These are phyloP conservation scores for Zenarchopterus dispar DNA, from an alignment of 2,797 vertebrate genomes.

Conservation along the genomic window DNA sequence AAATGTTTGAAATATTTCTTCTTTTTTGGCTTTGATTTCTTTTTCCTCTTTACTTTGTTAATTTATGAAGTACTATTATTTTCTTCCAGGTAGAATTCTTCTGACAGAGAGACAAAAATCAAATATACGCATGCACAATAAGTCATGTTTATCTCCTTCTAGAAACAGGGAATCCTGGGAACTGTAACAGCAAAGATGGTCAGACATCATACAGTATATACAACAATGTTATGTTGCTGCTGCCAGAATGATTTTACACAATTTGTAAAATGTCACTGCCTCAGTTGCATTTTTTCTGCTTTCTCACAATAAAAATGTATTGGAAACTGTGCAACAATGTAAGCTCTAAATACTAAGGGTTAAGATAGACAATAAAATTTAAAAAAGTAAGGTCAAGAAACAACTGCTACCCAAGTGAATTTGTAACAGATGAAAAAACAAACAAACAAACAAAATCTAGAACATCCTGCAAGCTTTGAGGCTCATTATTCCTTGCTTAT, in stretches of 20 bases:
- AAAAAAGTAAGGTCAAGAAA: no score
- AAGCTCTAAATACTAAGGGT: conserved; percentile 5
- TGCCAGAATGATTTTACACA: conserved; percentile 63
- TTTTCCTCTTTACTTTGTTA: conserved; percentile 48
- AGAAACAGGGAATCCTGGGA: conserved; percentile 44
- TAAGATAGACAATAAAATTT: conserved; percentile 8
- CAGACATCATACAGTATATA: conserved; percentile 58
- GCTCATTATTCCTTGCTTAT: conserved; percentile 36
- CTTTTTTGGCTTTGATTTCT: conserved; percentile 15
- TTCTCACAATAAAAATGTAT: conserved; percentile 32
- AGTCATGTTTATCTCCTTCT: conserved; percentile 44
- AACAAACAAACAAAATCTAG: not conserved
- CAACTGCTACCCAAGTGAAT: not conserved
- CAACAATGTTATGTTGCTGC: conserved; percentile 63
- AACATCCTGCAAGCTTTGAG: not conserved
- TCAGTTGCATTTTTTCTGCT: conserved; percentile 46
- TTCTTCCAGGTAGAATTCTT: conserved; percentile 36
- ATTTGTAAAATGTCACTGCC: conserved; percentile 64
- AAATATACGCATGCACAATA: conserved; percentile 22
- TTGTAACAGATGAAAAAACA: conserved; percentile 9
- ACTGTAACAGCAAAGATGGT: conserved; percentile 36
- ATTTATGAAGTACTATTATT: conserved; percentile 50
- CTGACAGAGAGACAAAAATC: conserved; percentile 40
- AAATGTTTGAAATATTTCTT: conserved; percentile 49
- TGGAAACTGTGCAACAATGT: conserved; percentile 11